These are phyloP conservation scores for Psilanteris sp. DNA, from an alignment of 1,140 invertebrate genomes.

Conservation along the genomic window DNA sequence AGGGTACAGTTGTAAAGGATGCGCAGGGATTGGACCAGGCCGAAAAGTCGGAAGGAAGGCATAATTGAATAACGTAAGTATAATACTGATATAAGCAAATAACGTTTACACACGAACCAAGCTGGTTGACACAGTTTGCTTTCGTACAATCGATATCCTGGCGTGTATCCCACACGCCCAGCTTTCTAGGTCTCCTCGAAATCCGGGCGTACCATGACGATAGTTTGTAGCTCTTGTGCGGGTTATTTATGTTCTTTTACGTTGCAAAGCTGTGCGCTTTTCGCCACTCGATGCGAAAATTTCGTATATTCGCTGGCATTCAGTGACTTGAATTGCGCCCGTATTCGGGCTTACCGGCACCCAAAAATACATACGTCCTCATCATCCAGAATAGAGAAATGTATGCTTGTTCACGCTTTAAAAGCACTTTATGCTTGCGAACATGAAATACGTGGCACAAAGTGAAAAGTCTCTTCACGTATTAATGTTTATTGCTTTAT, in stretches of 20 bases:
- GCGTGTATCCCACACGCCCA: slow-evolving; percentile 57
- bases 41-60: slow-evolving; percentile 35
- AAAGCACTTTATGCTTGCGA: slow-evolving; percentile 44
- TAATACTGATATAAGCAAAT: slow-evolving; percentile 50
- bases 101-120: slow-evolving; percentile 44
- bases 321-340: slow-evolving; percentile 52
- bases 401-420: slow-evolving; percentile 49
- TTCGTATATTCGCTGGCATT: slow-evolving; percentile 56
- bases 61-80: slow-evolving; percentile 46
- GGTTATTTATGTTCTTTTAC: slow-evolving; percentile 63
- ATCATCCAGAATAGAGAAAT: slow-evolving; percentile 40
- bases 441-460: slow-evolving; percentile 31
- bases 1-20: no score
- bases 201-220: slow-evolving; percentile 60
- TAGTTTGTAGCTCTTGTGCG: slow-evolving; percentile 60
- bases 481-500: slow-evolving; percentile 50
- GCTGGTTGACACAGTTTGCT: slow-evolving; percentile 62
- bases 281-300: slow-evolving; percentile 59
- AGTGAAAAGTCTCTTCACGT: slow-evolving; percentile 42
- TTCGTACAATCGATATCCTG: slow-evolving; percentile 62
- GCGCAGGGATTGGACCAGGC: not conserved
- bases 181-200: slow-evolving; percentile 60
- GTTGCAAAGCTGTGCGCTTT: slow-evolving; percentile 60
- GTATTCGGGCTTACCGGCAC: slow-evolving; percentile 42
- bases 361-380: slow-evolving; percentile 51